Conservation (phyloP, 1,140 invertebrate species). For the Contarinia nasturtii region DNA sequence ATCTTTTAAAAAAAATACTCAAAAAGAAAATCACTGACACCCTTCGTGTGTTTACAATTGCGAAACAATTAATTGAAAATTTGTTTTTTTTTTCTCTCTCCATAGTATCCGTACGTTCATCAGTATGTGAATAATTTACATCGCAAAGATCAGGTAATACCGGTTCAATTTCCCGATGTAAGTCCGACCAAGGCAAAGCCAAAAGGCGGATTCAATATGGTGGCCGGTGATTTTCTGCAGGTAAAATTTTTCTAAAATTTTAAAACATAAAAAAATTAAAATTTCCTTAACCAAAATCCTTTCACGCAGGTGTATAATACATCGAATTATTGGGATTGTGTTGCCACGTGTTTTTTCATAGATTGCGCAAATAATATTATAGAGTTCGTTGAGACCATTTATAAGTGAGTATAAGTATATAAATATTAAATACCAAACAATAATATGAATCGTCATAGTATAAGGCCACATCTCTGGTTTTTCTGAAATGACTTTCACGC, state of each 20-base stretch:
- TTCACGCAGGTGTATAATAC: constrained; percentile 48
- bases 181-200: constrained; percentile 47
- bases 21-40: no score
- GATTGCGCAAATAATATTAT: constrained; percentile 95
- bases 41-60: no score
- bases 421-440: no score
- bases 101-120: constrained; percentile 81
- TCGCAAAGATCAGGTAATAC: constrained; percentile 58
- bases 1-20: no score
- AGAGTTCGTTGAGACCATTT: constrained; percentile 87
- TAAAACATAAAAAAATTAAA: constrained; percentile 7
- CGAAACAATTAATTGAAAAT: constrained; percentile 33
- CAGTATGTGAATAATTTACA: constrained; percentile 78
- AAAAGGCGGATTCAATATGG: constrained; percentile 65
- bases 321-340: constrained; percentile 68
- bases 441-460: no score
- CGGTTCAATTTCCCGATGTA: constrained; percentile 77
- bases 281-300: no score
- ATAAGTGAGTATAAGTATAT: constrained; percentile 25
- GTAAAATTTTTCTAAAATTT: constrained; percentile 24
- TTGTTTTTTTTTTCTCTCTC: no score
- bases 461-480: no score
- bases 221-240: constrained; percentile 84
- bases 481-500: no score
- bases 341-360: constrained; percentile 95